These are phyloP conservation scores for Xanthostigma xanthostigma DNA, from an alignment of 2,888 invertebrate species.

Conservation along the genomic window DNA sequence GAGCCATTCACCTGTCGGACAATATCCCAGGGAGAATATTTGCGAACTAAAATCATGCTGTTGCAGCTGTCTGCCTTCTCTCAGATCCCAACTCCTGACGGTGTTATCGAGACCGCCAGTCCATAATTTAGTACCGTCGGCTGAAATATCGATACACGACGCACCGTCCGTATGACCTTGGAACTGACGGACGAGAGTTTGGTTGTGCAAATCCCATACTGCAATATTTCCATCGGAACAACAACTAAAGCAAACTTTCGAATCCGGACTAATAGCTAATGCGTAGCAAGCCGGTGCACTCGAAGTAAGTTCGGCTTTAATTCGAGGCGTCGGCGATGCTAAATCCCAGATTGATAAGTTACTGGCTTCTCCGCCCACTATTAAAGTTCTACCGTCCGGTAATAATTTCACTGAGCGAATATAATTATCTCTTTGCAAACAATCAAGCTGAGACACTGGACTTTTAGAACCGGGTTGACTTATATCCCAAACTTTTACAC, in stretches of 20 bases:
- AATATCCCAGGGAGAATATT: conserved; percentile 76
- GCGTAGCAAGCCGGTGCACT: conserved; percentile 97
- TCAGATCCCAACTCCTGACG: conserved; percentile 89
- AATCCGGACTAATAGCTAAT: conserved; percentile 90
- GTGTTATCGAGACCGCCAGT: conserved; percentile 95
- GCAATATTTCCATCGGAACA: conserved; percentile 97
- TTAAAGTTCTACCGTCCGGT: conserved; percentile 83
- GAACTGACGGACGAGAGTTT: conserved; percentile 82
- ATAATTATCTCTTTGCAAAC: conserved; percentile 89
- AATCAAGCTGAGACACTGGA: conserved; percentile 75
- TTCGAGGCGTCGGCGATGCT: conserved; percentile 77
- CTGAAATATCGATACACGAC: conserved; percentile 92
- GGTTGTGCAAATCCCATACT: conserved; percentile 87
- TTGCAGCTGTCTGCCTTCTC: conserved; percentile 84
- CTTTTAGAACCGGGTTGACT: conserved; percentile 60
- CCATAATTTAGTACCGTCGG: conserved; percentile 78
- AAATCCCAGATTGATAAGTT: conserved; percentile 94
- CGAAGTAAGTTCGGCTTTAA: conserved; percentile 79
- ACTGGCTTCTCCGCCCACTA: conserved; percentile 93
- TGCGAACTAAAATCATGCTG: conserved; percentile 92
- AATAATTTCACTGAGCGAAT: conserved; percentile 89
- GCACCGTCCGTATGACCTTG: conserved; percentile 97
- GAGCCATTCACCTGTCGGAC: conserved; percentile 92
- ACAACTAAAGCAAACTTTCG: conserved; percentile 96
- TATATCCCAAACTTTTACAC: conserved; percentile 78